Base-by-base conservation (phyloP, 1,140 invertebrate genomes). In the Drosophila chauvacae region DNA sequence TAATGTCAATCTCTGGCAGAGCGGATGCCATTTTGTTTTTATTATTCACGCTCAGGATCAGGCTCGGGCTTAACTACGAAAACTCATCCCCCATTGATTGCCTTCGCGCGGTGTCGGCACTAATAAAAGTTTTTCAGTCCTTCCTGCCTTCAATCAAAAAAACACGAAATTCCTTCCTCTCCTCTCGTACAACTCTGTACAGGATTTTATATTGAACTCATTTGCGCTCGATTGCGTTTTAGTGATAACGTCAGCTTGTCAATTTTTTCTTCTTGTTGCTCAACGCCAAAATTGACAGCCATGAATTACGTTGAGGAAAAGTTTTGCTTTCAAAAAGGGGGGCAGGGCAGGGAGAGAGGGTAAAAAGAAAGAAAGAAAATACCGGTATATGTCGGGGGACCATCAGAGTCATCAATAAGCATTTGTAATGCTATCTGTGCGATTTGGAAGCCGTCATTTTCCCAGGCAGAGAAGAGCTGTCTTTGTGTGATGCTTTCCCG, bases 221-320 rank as follows among this genome's bases (percentile, higher is more conserved):
- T 77, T 80, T 74, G 79, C 53, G 58, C 50, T 77, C 57, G 72
- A 81, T 72, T 81, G 72, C 58, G 68, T 39, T 53, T 42, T 37
- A 26, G 41, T 42, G 71, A 74, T 74, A 80, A 28, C 44, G 59
- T 64, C 62, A 77, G 65, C 53, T 56, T 81, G 79, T 72, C 66
- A 74, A 48, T 37, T 72, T 77, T 77, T 39, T 44, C 14, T 20
- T 66, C 23, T 59, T 60, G 9, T 30, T 23, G 13, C 60, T 58
- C n/a, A 20, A 9, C 53, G 26, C 18, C 33, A 65, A 65, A 37
- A 66, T 30, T 70, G 66, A 70, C 47, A 68, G 37, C 47, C 55
- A 18, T 55, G 47, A 68, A 53, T 42, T 33, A 66, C 23, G 48
- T 14, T 26, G 16, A 51, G 18, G 37, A 50, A 41, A 51, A 68